phyloP scores from a whole-genome alignment of 2,113 vertebrate genomes.

The Bubo blakistoni region DNA sequence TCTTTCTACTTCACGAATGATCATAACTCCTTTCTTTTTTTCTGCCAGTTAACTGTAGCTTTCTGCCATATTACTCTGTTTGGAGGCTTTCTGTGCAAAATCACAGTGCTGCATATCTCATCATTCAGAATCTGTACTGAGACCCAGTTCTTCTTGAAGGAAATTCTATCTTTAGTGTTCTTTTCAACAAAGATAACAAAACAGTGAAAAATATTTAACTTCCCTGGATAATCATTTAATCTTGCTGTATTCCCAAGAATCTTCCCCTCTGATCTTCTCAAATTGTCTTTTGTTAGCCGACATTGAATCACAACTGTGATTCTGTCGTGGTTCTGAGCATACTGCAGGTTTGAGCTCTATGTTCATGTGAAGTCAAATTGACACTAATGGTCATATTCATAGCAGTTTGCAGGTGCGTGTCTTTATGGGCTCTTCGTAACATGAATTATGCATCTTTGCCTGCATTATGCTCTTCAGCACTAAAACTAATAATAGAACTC shows the following conservation, averaged over 20 bases:
- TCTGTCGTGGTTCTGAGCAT: not conserved
- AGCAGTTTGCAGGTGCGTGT: not conserved
- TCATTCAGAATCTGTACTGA: not conserved
- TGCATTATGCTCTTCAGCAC: not conserved
- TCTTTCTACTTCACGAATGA: not conserved
- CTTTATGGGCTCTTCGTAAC: not conserved
- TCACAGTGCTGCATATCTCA: not conserved
- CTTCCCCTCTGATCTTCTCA: not conserved
- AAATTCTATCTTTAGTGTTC: not conserved
- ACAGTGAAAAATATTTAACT: not conserved
- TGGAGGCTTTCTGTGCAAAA: not conserved
- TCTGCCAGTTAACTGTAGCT: not conserved
- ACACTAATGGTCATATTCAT: not conserved
- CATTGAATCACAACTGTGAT: not conserved
- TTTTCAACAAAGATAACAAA: not conserved
- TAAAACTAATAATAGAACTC: not conserved
- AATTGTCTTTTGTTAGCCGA: not conserved
- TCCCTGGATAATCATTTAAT: not conserved
- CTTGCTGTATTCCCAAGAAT: not conserved
- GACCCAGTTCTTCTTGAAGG: not conserved
- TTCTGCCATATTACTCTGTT: not conserved
- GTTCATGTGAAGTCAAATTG: not conserved
- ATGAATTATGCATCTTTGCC: not conserved
- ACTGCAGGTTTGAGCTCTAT: not conserved
- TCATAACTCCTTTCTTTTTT: not conserved